Evolutionary conservation across 2,113 vertebrate genomes (phyloP).

Genomic region (Stigmatopora nigra): DNA sequence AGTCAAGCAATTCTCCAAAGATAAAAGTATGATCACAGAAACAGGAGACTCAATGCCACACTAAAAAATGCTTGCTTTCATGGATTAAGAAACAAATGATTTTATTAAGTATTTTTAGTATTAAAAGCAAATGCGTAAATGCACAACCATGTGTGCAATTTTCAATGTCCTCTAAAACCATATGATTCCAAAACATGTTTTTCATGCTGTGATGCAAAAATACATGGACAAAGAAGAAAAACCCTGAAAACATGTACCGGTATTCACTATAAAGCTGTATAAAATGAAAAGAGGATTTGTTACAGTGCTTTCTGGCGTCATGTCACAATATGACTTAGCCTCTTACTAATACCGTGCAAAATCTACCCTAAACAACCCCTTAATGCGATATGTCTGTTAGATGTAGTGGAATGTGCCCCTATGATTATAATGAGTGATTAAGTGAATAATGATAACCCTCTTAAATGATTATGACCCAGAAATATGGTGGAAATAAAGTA

Average conservation of each 20-base stretch:
- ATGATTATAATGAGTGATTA: conserved; percentile 55
- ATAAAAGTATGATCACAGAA: no score
- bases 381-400: conserved; percentile 64
- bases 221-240: neutral
- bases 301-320: neutral
- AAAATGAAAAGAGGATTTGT: conserved; percentile 54
- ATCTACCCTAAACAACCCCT: conserved; percentile 46
- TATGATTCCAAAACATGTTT: conserved; percentile 13
- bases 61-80: no score
- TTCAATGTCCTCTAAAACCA: neutral
- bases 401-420: conserved; percentile 48
- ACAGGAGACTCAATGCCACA: no score
- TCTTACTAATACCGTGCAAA: conserved; percentile 47
- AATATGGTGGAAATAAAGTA: neutral
- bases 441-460: conserved; percentile 52
- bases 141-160: neutral
- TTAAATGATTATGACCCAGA: conserved; percentile 52
- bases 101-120: no score
- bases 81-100: neutral
- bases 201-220: neutral
- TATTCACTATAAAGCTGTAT: conserved; percentile 28
- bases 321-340: conserved; percentile 2
- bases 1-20: no score
- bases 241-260: conserved; percentile 16
- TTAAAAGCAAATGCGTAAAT: neutral